A percentile compares a stretch with the other conserved stretches of the same genome.
Evolutionary conservation across 2,797 vertebrate genomes (phyloP).

Genomic region (Ataeniobius toweri): DNA sequence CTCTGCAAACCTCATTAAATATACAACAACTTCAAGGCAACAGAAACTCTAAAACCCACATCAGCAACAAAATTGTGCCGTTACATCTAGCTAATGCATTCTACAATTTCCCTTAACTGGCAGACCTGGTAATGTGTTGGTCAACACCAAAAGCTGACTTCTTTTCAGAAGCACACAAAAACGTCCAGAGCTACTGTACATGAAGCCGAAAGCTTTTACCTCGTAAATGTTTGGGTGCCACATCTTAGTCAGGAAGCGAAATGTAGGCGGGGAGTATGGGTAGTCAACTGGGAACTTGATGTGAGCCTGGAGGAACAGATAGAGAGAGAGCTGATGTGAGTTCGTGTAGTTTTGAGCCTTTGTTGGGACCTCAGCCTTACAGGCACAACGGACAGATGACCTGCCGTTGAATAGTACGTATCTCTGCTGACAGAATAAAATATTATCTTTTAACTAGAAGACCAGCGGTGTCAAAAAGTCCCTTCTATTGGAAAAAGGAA

Average conservation of each 20-base stretch:
- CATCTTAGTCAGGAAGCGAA: constrained; percentile 99
- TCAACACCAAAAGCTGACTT: neutral
- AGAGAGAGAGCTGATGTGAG: constrained; percentile 17
- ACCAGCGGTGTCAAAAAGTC: neutral
- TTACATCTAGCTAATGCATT: neutral
- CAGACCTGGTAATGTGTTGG: too few relatives aligned
- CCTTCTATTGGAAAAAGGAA: neutral
- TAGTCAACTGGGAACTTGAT: constrained; percentile 99
- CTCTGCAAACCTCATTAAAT: neutral
- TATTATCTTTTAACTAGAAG: neutral
- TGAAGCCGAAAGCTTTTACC: constrained; percentile 76
- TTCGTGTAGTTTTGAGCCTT: constrained; percentile 6
- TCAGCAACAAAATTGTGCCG: neutral
- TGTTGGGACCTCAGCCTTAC: neutral
- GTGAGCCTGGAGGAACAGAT: constrained; percentile 86
- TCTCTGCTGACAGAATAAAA: too few relatives aligned
- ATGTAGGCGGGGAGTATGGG: constrained; percentile 97
- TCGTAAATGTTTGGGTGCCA: constrained; percentile 99
- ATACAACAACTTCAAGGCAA: neutral
- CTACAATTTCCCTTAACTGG: too few relatives aligned
- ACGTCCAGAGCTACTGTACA: neutral
- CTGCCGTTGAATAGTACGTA: too few relatives aligned
- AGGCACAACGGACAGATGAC: neutral
- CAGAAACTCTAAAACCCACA: neutral
- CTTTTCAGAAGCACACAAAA: neutral